Conservation (phyloP, 2,888 invertebrate genomes). For the Nephrocerus scutellatus region DNA sequence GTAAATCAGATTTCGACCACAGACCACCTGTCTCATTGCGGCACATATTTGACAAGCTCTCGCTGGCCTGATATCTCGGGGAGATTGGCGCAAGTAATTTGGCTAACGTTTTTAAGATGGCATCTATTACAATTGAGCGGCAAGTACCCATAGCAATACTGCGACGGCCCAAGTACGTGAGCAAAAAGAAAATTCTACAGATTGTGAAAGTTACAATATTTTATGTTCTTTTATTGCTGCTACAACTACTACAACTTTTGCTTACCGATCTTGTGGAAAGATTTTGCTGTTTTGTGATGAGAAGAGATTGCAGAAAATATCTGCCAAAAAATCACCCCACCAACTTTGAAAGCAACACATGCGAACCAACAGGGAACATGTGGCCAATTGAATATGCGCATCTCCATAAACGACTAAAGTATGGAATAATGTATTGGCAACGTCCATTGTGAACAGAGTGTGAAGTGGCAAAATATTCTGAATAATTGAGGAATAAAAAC, state of each 20-base stretch:
- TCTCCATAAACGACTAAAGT: constrained; percentile 71
- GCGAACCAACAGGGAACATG: constrained; percentile 70
- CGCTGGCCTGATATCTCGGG: constrained; percentile 38
- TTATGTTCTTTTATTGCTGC: background rate
- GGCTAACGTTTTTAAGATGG: constrained; percentile 56
- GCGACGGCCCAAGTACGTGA: constrained; percentile 81
- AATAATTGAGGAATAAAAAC: constrained; percentile 27
- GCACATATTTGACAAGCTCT: constrained; percentile 22
- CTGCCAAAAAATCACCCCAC: constrained; percentile 89
- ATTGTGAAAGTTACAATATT: constrained; percentile 3
- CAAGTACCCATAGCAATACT: constrained; percentile 59
- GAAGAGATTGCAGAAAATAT: constrained; percentile 71
- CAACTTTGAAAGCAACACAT: constrained; percentile 66
- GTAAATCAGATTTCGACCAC: constrained; percentile 56
- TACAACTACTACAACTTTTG: constrained; percentile 1
- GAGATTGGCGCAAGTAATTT: constrained; percentile 54
- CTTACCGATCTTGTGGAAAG: constrained; percentile 78
- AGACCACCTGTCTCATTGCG: constrained; percentile 35
- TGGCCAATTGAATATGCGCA: constrained; percentile 69
- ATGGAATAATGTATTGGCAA: constrained; percentile 61
- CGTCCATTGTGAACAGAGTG: constrained; percentile 44
- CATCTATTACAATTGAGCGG: constrained; percentile 55
- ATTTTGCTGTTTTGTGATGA: constrained; percentile 70
- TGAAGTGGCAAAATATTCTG: constrained; percentile 43
- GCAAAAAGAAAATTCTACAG: constrained; percentile 71